Conservation (phyloP, 1,140 invertebrate species). For the Thalassaphorura encarpata region DNA sequence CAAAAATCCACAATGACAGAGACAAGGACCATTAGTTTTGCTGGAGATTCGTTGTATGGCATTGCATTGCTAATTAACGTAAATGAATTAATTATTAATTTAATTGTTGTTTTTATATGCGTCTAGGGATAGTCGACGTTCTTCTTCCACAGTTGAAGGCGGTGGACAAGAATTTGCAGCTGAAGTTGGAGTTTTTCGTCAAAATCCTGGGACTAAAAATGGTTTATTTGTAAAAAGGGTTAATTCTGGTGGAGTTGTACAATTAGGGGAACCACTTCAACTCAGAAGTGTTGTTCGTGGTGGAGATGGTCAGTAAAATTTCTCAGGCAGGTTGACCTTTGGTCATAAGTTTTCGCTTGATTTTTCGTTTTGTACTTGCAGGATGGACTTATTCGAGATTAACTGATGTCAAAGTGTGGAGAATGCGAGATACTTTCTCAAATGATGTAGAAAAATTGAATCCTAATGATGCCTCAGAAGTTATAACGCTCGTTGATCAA, state of each 20-base stretch:
- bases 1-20: constrained; percentile 25
- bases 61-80: too few relatives aligned
- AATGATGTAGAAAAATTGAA: constrained; percentile 20
- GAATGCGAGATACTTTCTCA: constrained; percentile 23
- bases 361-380: constrained; percentile 5
- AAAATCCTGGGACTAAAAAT: constrained; percentile 28
- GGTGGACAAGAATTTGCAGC: constrained; percentile 32
- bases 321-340: background rate
- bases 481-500: constrained; percentile 29
- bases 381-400: constrained; percentile 26
- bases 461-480: constrained; percentile 31
- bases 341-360: background rate
- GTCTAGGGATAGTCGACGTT: constrained; percentile 22
- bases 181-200: constrained; percentile 29
- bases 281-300: constrained; percentile 28
- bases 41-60: constrained; percentile 28
- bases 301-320: constrained; percentile 25
- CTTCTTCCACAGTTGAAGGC: constrained; percentile 28
- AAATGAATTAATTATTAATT: background rate
- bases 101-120: background rate
- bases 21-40: constrained; percentile 26
- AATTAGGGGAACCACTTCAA: constrained; percentile 29
- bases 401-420: constrained; percentile 31
- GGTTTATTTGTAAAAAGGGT: constrained; percentile 28
- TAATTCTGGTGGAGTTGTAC: constrained; percentile 30